These are phyloP conservation scores for Diplazon laetatorius DNA, from an alignment of 2,888 invertebrate species.

Conservation along the genomic window DNA sequence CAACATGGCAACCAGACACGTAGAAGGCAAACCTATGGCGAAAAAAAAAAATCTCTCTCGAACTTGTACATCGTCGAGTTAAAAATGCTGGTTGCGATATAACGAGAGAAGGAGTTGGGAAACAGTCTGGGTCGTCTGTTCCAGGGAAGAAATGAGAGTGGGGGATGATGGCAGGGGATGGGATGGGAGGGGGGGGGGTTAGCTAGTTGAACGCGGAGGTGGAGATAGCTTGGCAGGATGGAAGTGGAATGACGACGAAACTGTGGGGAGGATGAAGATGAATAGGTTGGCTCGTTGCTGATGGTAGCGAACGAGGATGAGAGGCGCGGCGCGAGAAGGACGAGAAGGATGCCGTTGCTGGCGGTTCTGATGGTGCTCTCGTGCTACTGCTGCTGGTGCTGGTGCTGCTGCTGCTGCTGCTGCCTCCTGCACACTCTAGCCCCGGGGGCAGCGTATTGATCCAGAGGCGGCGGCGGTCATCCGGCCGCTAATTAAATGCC, in stretches of 20 bases:
- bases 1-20: conserved; percentile 18
- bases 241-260: conserved; percentile 65
- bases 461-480: conserved; percentile 82
- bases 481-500: conserved; percentile 83
- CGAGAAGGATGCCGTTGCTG: conserved; percentile 60
- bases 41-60: conserved; percentile 10
- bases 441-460: conserved; percentile 82
- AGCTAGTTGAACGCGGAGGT: conserved; percentile 28
- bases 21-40: background rate
- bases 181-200: no score
- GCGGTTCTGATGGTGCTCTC: conserved; percentile 59
- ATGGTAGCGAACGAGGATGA: conserved; percentile 55
- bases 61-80: background rate
- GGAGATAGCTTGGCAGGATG: conserved; percentile 68
- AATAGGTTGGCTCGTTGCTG: conserved; percentile 63
- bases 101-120: background rate
- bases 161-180: conserved; percentile 10
- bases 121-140: background rate
- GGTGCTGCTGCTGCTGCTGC: conserved; percentile 65
- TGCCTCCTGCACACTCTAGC: conserved; percentile 80
- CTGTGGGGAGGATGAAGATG: conserved; percentile 54
- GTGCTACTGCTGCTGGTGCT: conserved; percentile 64
- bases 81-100: background rate
- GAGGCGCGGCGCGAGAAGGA: conserved; percentile 59
- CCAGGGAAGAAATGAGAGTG: conserved; percentile 6